Base-by-base conservation (phyloP, 2,888 invertebrate genomes). In the Acanthosepion pharaonis region DNA sequence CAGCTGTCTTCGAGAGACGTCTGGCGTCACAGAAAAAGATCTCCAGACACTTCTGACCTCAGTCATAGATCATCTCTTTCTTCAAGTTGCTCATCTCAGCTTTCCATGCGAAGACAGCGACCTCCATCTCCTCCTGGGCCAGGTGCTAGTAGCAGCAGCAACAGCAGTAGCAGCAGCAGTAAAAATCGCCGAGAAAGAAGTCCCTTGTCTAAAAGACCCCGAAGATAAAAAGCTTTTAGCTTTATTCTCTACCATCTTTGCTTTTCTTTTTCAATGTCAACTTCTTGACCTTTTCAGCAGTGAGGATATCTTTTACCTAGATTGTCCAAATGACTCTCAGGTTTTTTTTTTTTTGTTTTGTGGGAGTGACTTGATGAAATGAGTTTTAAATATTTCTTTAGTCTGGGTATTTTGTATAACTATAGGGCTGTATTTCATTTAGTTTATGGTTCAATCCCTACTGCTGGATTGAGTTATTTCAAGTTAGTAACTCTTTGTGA, bases 171-270 rank as follows among this genome's bases (percentile, higher is more conserved):
- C 42, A 42, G 42, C 48, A 64, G 64, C 59, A 94, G 64, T 64
- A 94, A 55, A 94, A 94, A 42, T 33, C 55, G 94, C 15, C 55
- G 94, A 20, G 94, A 94, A 55, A 64, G 94, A 55, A 94, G 94
- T 55, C 94, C 94, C 8, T 28, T 94, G 18, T 55, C 64, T 42
- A 94, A 94, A 42, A 94, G 94, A 23, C 42, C 94, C 20, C 55
- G 94, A 94, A 53, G 94, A 59, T 94, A 55, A 94, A 92, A 15
- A 20, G 59, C 59, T 23, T 59, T 59, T 0, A 59, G 23, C 20
- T 59, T 78, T 33, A 33, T 33, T 78, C 0, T 15, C 11, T 9
- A 15, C n/a, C 15, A n/a, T 78, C 15, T 78, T n/a, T n/a, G n/a
- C 15, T 78, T 33, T 59, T 23, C 59, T 59, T 59, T 59, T 59